Conservation (phyloP, 2,113 vertebrate genomes). For the Okapia johnstoni region DNA sequence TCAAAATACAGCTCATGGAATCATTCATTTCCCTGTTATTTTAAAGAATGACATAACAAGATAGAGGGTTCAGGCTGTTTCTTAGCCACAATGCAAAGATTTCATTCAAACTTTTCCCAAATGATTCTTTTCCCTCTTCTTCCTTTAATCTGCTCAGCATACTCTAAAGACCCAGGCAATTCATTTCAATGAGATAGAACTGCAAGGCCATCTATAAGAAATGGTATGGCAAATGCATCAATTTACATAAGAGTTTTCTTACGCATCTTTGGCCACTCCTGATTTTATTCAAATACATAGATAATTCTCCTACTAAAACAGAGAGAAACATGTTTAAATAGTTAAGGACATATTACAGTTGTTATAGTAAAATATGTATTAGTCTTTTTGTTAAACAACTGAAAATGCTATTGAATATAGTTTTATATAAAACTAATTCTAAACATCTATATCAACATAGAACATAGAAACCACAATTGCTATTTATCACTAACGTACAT, state of each 20-base stretch:
- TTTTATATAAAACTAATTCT: constrained; percentile 26
- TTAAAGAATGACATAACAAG: not conserved
- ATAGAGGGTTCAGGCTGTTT: not conserved
- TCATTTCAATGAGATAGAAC: constrained; percentile 31
- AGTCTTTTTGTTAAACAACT: constrained; percentile 42
- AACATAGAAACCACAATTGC: constrained; percentile 6
- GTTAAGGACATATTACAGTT: not conserved
- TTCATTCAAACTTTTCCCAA: not conserved
- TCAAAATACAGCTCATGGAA: not conserved
- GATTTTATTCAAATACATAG: constrained; percentile 24
- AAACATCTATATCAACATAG: not conserved
- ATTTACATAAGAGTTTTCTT: not conserved
- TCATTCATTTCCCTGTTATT: not conserved
- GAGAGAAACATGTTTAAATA: not conserved
- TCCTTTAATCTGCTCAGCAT: not conserved
- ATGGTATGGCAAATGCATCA: not conserved
- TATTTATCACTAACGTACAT: not conserved
- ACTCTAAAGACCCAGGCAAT: constrained; percentile 2
- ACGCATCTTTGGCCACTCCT: not conserved
- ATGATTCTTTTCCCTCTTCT: not conserved
- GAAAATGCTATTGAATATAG: constrained; percentile 31
- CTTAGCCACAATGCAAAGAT: constrained; percentile 1
- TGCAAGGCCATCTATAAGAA: not conserved
- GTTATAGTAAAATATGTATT: not conserved
- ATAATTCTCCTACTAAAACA: not conserved